These are phyloP conservation scores for Porites cylindrica DNA, from an alignment of 92 coral and sea anemone species.

Conservation along the genomic window DNA sequence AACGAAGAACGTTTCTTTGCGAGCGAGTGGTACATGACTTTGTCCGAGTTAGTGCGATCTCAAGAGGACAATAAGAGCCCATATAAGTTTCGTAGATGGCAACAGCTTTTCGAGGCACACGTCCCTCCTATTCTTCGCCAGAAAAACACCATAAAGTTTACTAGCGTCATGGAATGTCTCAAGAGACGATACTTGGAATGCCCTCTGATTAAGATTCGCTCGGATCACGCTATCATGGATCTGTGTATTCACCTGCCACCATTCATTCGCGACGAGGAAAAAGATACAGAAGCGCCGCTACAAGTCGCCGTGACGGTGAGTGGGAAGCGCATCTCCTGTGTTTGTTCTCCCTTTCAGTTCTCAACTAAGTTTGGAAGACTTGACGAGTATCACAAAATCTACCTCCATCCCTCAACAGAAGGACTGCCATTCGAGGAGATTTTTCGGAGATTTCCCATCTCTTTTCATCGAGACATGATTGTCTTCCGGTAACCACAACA, in stretches of 20 bases:
- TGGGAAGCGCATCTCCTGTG: neutral
- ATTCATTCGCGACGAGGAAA: neutral
- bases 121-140: neutral
- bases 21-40: slow-evolving; percentile 4
- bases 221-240: neutral
- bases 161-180: neutral
- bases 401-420: neutral
- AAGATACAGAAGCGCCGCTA: neutral
- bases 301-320: neutral
- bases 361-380: neutral
- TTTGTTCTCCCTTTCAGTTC: neutral
- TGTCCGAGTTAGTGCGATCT: neutral
- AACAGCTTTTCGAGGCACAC: neutral
- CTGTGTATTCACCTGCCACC: neutral
- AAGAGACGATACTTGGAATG: slow-evolving; percentile 4
- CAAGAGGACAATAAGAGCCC: neutral
- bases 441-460: neutral
- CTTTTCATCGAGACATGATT: neutral
- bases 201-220: neutral
- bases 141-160: neutral
- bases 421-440: neutral
- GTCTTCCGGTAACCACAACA: neutral
- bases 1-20: slow-evolving; percentile 13
- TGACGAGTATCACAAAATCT: neutral
- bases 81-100: neutral